Conservation (phyloP, 2,797 vertebrate genomes). For the Rhinogobio ventralis region DNA sequence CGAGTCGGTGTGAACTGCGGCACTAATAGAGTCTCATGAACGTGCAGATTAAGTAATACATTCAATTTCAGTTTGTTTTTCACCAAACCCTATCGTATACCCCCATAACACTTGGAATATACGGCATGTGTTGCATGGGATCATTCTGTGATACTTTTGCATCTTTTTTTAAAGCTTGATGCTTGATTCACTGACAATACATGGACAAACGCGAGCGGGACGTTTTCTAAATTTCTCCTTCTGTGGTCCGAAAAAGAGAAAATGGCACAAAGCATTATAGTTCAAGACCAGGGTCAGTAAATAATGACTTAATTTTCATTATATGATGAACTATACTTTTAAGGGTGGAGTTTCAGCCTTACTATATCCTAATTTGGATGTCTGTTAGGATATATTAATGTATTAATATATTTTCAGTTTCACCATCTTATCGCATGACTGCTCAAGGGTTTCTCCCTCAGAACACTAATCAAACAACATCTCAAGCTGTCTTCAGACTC, state of each 20-base stretch:
- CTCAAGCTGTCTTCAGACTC: background rate
- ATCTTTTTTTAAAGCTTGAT: background rate
- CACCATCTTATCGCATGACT: background rate
- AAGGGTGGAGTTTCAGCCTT: background rate
- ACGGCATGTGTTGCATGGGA: no score
- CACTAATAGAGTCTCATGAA: no score
- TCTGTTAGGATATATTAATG: background rate
- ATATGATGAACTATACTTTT: background rate
- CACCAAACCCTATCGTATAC: no score
- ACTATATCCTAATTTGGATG: background rate
- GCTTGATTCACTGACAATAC: background rate
- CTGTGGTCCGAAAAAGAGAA: background rate
- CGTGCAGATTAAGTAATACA: no score
- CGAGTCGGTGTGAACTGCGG: no score
- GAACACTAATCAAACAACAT: constrained; percentile 4
- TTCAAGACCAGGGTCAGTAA: background rate
- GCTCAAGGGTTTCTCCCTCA: background rate
- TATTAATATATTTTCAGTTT: background rate
- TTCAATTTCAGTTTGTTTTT: no score
- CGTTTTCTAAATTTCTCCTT: background rate
- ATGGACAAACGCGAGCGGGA: background rate
- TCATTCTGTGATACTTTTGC: background rate
- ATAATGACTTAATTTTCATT: background rate
- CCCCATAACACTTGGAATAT: no score
- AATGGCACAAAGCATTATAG: background rate